phyloP scores from a whole-genome alignment of 2,888 invertebrate species.

The Augochlorella aurata region DNA sequence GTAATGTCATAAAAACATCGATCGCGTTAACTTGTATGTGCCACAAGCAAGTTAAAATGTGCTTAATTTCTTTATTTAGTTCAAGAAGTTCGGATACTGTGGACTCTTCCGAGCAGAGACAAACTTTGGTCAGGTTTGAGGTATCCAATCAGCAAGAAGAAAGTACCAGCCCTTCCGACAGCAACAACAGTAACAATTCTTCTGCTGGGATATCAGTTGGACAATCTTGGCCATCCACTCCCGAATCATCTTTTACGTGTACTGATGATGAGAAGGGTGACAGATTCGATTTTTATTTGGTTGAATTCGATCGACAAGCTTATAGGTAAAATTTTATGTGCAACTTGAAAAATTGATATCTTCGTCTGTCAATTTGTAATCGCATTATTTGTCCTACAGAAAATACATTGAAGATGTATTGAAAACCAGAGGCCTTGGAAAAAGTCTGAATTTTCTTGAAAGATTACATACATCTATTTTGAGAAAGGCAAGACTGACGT shows the following conservation, averaged over 20 bases:
- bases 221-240: slow-evolving; percentile 72
- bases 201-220: slow-evolving; percentile 69
- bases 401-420: slow-evolving; percentile 93
- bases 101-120: slow-evolving; percentile 68
- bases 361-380: background rate
- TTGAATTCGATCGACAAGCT: slow-evolving; percentile 76
- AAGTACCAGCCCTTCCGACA: slow-evolving; percentile 82
- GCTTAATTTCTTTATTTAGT: slow-evolving; percentile 56
- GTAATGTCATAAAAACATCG: slow-evolving; percentile 45
- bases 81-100: slow-evolving; percentile 74
- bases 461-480: slow-evolving; percentile 87
- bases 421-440: slow-evolving; percentile 92
- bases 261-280: slow-evolving; percentile 71
- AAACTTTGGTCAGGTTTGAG: slow-evolving; percentile 72
- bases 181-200: slow-evolving; percentile 78
- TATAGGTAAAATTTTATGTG: slow-evolving; percentile 71
- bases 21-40: background rate
- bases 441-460: slow-evolving; percentile 91
- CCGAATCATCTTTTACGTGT: slow-evolving; percentile 70
- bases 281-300: slow-evolving; percentile 73
- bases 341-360: background rate
- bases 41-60: background rate
- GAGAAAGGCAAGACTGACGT: slow-evolving; percentile 87
- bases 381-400: slow-evolving; percentile 81
- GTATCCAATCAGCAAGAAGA: slow-evolving; percentile 69